Percentiles rank a stretch among this genome's conserved stretches.
These are phyloP conservation scores for Heterodera filipjevi DNA, from an alignment of 2,888 invertebrate genomes.

Conservation along the genomic window DNA sequence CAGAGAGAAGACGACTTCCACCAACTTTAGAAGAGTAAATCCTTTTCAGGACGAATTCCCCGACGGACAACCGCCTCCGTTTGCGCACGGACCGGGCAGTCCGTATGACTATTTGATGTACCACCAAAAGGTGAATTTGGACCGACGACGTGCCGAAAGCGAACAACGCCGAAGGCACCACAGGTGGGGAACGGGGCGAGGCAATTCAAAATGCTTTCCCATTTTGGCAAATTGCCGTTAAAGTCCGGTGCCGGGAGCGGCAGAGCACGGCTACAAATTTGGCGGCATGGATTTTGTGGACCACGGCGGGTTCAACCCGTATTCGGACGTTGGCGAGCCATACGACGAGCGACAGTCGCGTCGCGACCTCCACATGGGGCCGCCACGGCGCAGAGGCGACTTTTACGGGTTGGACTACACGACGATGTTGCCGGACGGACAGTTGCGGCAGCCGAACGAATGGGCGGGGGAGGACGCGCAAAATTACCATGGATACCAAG, in stretches of 20 bases:
- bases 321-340: conserved; percentile 19
- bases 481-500: conserved; percentile 58
- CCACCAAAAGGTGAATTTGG: conserved; percentile 26
- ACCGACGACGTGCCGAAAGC: conserved; percentile 31
- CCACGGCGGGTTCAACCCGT: conserved; percentile 31
- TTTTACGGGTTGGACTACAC: conserved; percentile 47
- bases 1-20: too few relatives aligned
- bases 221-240: conserved; percentile 19
- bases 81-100: conserved; percentile 29
- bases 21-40: background rate
- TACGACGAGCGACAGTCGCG: conserved; percentile 28
- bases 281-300: conserved; percentile 50
- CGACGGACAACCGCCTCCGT: conserved; percentile 32
- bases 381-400: conserved; percentile 38
- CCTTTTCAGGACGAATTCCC: conserved; percentile 20
- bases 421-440: conserved; percentile 24
- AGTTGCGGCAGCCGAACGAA: conserved; percentile 9
- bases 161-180: conserved; percentile 33
- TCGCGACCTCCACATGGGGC: conserved; percentile 26
- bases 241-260: conserved; percentile 45
- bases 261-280: conserved; percentile 45
- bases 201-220: conserved; percentile 16
- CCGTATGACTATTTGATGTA: conserved; percentile 13
- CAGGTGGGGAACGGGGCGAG: conserved; percentile 19
- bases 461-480: conserved; percentile 32